phyloP scores from a whole-genome alignment of 2,888 invertebrate genomes.

The Leptinotarsa juncta region DNA sequence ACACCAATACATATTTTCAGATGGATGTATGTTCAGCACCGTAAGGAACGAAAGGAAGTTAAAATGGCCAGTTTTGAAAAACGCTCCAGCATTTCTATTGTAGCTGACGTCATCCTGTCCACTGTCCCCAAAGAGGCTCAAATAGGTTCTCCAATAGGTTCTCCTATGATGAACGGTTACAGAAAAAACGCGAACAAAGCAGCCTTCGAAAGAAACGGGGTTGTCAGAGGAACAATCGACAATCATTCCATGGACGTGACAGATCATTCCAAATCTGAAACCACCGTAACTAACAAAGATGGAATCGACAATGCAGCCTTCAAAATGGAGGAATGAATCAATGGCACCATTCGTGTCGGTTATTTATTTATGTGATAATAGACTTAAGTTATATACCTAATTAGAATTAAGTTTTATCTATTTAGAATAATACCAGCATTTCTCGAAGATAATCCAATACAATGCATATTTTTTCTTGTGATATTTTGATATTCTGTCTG shows the following conservation, averaged over 20 bases:
- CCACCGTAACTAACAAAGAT: conserved; percentile 13
- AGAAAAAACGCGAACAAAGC: conserved; percentile 35
- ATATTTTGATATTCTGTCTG: no score
- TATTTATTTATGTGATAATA: conserved; percentile 25
- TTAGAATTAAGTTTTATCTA: not conserved
- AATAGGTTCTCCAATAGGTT: conserved; percentile 53
- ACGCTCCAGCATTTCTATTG: conserved; percentile 63
- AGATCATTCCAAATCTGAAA: no score
- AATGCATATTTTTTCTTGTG: not conserved
- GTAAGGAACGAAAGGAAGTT: conserved; percentile 66
- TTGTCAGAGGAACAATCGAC: no score
- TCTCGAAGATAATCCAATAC: not conserved
- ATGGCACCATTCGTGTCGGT: conserved; percentile 4
- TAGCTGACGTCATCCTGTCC: conserved; percentile 58
- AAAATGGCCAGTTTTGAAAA: conserved; percentile 57
- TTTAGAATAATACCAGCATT: not conserved
- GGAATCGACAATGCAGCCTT: conserved; percentile 63
- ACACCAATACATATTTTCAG: conserved; percentile 63
- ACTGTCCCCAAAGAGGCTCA: conserved; percentile 53
- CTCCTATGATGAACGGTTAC: conserved; percentile 54
- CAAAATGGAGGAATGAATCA: conserved; percentile 56
- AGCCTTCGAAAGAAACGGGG: not conserved
- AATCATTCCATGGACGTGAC: no score
- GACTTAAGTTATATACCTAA: not conserved
- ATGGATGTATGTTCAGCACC: conserved; percentile 78